Conservation (phyloP, 2,888 invertebrate genomes). For the Drosophila melanosoma region DNA sequence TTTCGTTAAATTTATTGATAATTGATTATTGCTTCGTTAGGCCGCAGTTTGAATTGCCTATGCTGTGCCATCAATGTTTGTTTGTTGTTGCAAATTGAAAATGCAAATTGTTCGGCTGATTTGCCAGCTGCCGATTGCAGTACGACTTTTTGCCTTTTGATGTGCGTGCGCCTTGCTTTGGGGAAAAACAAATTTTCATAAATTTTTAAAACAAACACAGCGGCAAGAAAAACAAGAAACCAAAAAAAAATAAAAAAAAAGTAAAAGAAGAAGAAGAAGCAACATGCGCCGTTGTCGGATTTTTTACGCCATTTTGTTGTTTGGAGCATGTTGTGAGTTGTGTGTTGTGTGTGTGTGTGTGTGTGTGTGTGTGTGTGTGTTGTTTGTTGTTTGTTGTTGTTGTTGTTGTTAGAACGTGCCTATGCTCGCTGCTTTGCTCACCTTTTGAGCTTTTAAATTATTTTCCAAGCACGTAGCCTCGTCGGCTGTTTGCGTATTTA, state of each 20-base stretch:
- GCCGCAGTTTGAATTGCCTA: conserved; percentile 56
- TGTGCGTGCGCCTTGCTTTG: conserved; percentile 46
- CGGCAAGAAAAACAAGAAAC: conserved; percentile 16
- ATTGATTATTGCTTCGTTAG: conserved; percentile 83
- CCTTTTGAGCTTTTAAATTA: conserved; percentile 83
- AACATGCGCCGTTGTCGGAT: conserved; percentile 36
- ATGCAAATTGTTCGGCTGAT: conserved; percentile 78
- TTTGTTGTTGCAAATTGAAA: conserved; percentile 80
- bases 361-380: background rate
- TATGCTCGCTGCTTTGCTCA: conserved; percentile 78
- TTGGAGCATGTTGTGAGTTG: conserved; percentile 29
- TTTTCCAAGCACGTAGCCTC: conserved; percentile 81
- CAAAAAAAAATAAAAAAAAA: conserved; percentile 17
- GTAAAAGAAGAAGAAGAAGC: background rate
- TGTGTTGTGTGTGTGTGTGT: conserved; percentile 6
- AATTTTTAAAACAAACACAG: conserved; percentile 79
- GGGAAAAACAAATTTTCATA: conserved; percentile 79
- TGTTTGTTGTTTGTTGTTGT: conserved; percentile 19
- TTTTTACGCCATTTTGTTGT: conserved; percentile 74
- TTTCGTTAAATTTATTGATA: conserved; percentile 79
- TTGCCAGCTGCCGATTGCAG: conserved; percentile 49
- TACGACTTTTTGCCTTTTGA: conserved; percentile 43
- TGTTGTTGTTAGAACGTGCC: conserved; percentile 74
- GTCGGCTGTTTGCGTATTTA: conserved; percentile 79
- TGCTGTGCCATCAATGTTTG: conserved; percentile 19